phyloP scores from a whole-genome alignment of 2,797 vertebrate genomes.

The Cuniculus paca region DNA sequence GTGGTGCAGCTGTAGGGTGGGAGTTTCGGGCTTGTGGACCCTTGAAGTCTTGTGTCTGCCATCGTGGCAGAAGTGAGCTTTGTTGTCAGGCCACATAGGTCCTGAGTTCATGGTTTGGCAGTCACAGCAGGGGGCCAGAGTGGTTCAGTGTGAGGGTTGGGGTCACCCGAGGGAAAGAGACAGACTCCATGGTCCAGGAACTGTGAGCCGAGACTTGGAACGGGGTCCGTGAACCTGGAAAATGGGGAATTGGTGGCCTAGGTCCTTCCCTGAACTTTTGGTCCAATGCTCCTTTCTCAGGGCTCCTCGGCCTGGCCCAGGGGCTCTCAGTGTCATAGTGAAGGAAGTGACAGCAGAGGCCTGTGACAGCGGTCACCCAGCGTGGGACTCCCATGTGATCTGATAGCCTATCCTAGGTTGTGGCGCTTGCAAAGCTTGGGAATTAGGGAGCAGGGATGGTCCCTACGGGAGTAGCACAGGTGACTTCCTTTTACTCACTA shows the following conservation, averaged over 20 bases:
- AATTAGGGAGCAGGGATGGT: not conserved
- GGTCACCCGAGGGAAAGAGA: not conserved
- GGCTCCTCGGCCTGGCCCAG: no score
- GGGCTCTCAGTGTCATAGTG: not conserved
- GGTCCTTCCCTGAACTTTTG: not conserved
- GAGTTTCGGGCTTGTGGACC: not conserved
- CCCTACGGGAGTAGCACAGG: not conserved
- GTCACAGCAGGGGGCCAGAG: no score
- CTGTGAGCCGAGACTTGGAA: no score
- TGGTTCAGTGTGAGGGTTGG: not conserved
- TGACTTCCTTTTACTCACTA: not conserved
- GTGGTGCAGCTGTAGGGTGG: not conserved
- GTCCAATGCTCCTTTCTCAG: not conserved
- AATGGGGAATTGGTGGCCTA: not conserved
- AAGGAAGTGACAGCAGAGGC: not conserved
- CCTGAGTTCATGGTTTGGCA: not conserved
- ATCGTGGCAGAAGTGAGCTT: not conserved
- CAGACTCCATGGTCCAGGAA: not conserved
- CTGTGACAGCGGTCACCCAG: not conserved
- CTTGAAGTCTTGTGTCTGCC: not conserved
- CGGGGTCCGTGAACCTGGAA: rapidly evolving
- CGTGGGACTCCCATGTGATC: no score
- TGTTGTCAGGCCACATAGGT: not conserved
- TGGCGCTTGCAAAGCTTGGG: not conserved
- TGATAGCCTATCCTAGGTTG: not conserved